Conservation (phyloP, 2,888 invertebrate species). For the Stenodema calcarata region DNA sequence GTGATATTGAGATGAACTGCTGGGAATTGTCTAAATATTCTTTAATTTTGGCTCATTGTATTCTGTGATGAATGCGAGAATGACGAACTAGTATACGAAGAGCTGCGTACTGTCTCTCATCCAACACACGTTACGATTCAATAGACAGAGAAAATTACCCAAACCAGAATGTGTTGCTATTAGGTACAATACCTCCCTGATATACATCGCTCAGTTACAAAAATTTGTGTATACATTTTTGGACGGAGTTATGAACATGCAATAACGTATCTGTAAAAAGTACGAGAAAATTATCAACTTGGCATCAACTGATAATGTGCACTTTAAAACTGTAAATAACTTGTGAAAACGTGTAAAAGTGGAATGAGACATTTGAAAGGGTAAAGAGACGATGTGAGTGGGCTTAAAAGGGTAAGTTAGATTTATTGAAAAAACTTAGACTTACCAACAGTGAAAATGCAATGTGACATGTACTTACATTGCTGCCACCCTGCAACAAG, state of each 20-base stretch:
- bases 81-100: too few species aligned
- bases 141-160: too few species aligned
- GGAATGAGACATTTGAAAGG: not conserved
- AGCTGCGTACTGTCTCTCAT: too few species aligned
- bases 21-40: too few species aligned
- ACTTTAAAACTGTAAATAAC: not conserved
- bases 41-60: too few species aligned
- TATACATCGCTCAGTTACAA: too few species aligned
- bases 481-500: slow-evolving; percentile 47
- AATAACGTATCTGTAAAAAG: not conserved
- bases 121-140: too few species aligned
- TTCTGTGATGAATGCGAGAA: too few species aligned
- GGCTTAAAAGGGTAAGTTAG: not conserved
- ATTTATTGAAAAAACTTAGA: not conserved
- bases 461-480: slow-evolving; percentile 36
- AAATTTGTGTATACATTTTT: not conserved
- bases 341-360: not conserved
- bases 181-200: too few species aligned
- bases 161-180: too few species aligned
- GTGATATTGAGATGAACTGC: too few species aligned
- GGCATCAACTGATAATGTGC: not conserved
- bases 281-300: not conserved
- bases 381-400: not conserved
- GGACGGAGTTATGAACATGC: not conserved
- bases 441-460: not conserved